phyloP scores from a whole-genome alignment of 2,797 vertebrate species.

The Serranus cabrilla region DNA sequence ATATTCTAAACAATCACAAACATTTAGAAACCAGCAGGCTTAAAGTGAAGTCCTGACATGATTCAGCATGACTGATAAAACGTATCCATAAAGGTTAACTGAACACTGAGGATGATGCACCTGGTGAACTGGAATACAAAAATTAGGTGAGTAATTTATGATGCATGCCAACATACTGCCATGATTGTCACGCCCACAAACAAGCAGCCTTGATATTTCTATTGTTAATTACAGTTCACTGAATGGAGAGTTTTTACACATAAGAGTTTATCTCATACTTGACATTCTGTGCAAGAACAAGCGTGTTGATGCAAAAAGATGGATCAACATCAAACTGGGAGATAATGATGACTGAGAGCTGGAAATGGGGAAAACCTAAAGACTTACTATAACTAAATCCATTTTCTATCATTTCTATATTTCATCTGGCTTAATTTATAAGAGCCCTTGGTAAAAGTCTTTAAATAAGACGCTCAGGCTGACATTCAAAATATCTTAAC shows the following conservation, averaged over 20 bases:
- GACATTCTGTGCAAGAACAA: slow-evolving; percentile 11
- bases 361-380: neutral
- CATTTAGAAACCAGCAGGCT: slow-evolving; percentile 1
- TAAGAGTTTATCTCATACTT: neutral
- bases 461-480: neutral
- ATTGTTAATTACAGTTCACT: slow-evolving; percentile 15
- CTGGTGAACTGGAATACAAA: slow-evolving; percentile 29
- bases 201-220: slow-evolving; percentile 10
- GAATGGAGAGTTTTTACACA: neutral
- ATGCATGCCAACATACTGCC: neutral
- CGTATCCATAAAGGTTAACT: slow-evolving; percentile 2
- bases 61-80: slow-evolving; percentile 44
- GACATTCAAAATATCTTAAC: neutral
- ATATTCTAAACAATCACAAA: neutral
- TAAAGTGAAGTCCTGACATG: slow-evolving; percentile 34
- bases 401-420: neutral
- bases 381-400: neutral
- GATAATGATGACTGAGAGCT: neutral
- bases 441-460: neutral
- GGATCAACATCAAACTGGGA: neutral
- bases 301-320: neutral
- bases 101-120: slow-evolving; percentile 11
- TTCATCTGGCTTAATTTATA: neutral
- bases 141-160: slow-evolving; percentile 50
- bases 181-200: slow-evolving; percentile 27